A percentile compares a stretch with the other conserved stretches of the same genome.
Evolutionary conservation across 64 coral and sea anemone genomes (phyloP).

Genomic region (Actinia equina): DNA sequence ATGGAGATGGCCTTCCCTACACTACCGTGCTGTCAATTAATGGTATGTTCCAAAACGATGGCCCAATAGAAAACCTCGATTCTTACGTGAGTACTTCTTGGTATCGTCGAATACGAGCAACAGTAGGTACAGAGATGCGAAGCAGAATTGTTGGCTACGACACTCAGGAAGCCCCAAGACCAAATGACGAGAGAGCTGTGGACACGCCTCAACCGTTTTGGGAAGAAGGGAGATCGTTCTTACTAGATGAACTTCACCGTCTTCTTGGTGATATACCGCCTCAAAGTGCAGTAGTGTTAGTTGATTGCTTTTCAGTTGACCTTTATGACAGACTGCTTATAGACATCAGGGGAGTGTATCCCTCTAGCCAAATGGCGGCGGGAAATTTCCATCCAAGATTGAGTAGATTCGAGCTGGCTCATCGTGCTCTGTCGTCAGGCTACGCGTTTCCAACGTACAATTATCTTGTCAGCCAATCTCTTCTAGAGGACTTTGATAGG

Average conservation of each 20-base stretch:
- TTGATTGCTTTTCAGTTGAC: too few relatives aligned
- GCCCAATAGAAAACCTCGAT: not conserved
- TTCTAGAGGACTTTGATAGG: not conserved
- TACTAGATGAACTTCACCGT: not conserved
- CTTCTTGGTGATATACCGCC: not conserved
- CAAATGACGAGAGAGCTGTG: not conserved
- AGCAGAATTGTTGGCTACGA: conserved; percentile 25
- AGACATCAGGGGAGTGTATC: conserved; percentile 9
- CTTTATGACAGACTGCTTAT: not conserved
- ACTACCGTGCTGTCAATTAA: not conserved
- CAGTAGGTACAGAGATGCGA: conserved; percentile 4
- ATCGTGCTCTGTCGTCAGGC: not conserved
- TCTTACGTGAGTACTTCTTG: not conserved
- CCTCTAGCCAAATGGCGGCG: not conserved
- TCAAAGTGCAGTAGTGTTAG: not conserved
- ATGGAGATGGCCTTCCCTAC: not conserved
- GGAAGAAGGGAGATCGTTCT: conserved; percentile 5
- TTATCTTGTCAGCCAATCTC: not conserved
- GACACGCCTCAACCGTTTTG: conserved; percentile 22
- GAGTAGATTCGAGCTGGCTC: not conserved
- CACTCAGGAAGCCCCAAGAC: conserved; percentile 33
- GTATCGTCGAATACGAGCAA: not conserved
- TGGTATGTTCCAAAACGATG: not conserved
- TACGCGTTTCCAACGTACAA: conserved; percentile 22
- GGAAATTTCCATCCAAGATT: not conserved